Percentiles rank a stretch among this genome's conserved stretches.
Evolutionary conservation across 2,113 vertebrate genomes (phyloP).

Genomic region (Trematomus loennbergii): DNA sequence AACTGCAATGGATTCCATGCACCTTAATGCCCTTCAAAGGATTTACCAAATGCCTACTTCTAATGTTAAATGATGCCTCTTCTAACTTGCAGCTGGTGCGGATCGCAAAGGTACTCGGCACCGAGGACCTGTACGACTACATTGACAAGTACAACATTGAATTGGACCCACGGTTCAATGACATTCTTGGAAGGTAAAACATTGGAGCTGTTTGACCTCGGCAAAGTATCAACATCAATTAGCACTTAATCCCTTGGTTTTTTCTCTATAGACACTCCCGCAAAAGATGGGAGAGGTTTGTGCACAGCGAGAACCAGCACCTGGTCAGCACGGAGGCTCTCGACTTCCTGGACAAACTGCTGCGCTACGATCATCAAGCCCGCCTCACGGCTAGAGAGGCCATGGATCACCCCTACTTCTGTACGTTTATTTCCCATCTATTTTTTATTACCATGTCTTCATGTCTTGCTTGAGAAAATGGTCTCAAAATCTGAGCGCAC

Average conservation of each 20-base stretch:
- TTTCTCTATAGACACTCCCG: slow-evolving; percentile 84
- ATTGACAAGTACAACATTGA: slow-evolving; percentile 88
- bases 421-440: slow-evolving; percentile 60
- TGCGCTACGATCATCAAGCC: slow-evolving; percentile 90
- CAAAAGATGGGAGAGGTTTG: slow-evolving; percentile 90
- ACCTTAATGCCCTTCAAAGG: not conserved
- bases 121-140: slow-evolving; percentile 86
- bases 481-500: not conserved
- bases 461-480: not conserved
- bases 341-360: slow-evolving; percentile 89
- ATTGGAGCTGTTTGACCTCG: not conserved
- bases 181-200: slow-evolving; percentile 84
- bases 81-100: slow-evolving; percentile 78
- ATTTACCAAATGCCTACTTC: not conserved
- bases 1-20: not conserved
- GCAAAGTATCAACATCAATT: not conserved
- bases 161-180: slow-evolving; percentile 86
- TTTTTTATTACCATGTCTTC: not conserved
- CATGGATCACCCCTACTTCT: slow-evolving; percentile 91
- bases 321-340: slow-evolving; percentile 88
- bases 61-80: not conserved
- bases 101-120: slow-evolving; percentile 86
- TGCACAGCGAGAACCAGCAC: slow-evolving; percentile 91
- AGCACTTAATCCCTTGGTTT: not conserved
- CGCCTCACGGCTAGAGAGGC: slow-evolving; percentile 88